phyloP scores from a whole-genome alignment of 2,888 invertebrate species.

The Biston betularia region DNA sequence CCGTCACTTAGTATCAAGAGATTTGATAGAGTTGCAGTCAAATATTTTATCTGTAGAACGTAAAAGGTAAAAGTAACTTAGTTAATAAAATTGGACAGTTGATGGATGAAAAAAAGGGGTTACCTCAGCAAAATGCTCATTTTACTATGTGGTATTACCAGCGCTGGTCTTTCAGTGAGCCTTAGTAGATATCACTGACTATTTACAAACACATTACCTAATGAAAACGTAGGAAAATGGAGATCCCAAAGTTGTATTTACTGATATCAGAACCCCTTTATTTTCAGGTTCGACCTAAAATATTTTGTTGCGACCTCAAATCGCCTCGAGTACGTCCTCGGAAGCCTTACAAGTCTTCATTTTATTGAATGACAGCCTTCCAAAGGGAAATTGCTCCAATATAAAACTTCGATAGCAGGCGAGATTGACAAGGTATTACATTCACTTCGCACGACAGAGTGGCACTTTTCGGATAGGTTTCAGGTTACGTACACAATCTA shows the following conservation, averaged over 20 bases:
- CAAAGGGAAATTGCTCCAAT: slow-evolving; percentile 48
- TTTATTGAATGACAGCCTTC: slow-evolving; percentile 48
- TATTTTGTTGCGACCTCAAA: not conserved
- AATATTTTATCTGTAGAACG: too few relatives aligned
- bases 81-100: too few relatives aligned
- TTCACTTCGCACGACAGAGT: slow-evolving; percentile 47
- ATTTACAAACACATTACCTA: too few relatives aligned
- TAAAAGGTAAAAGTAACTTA: too few relatives aligned
- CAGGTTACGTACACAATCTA: slow-evolving; percentile 37
- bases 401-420: slow-evolving; percentile 44
- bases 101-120: too few relatives aligned
- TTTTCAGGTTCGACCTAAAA: not conserved
- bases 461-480: slow-evolving; percentile 44
- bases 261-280: not conserved
- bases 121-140: too few relatives aligned
- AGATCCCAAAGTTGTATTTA: not conserved
- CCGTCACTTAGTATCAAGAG: too few relatives aligned
- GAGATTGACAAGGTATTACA: slow-evolving; percentile 43
- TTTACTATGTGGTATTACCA: too few relatives aligned
- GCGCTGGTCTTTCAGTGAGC: too few relatives aligned
- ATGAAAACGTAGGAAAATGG: not conserved
- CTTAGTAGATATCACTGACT: too few relatives aligned
- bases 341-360: slow-evolving; percentile 38
- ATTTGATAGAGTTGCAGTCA: too few relatives aligned
- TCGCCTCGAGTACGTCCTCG: slow-evolving; percentile 22